These are phyloP conservation scores for Cantharis flavilabris DNA, from an alignment of 2,888 invertebrate species.

Conservation along the genomic window DNA sequence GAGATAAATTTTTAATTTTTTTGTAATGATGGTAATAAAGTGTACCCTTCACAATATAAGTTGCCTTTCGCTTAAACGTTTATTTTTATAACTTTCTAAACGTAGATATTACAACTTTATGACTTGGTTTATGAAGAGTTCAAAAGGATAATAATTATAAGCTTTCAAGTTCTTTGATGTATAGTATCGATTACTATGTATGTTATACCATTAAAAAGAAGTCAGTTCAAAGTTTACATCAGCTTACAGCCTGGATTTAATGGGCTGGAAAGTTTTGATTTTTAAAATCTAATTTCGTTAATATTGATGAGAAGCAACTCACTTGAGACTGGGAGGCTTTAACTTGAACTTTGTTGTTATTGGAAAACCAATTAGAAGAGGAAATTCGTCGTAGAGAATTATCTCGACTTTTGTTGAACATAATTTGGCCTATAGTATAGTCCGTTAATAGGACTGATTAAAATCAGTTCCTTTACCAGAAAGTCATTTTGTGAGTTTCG, in stretches of 20 bases:
- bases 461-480: background rate
- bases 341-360: background rate
- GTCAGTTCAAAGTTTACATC: background rate
- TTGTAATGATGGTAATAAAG: background rate
- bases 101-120: background rate
- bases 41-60: background rate
- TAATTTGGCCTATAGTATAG: background rate
- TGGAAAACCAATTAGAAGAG: background rate
- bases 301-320: background rate
- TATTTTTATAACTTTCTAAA: background rate
- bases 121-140: background rate
- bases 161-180: background rate
- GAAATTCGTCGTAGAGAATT: background rate
- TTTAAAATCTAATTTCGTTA: background rate
- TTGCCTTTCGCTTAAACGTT: background rate
- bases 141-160: background rate
- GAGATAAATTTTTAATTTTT: background rate
- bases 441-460: background rate
- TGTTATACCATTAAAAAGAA: background rate
- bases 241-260: background rate
- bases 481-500: background rate
- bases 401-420: background rate
- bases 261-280: background rate
- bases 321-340: background rate
- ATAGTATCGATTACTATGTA: background rate